Evolutionary conservation across 2,797 vertebrate species (phyloP).

Genomic region (Silurus aristotelis): DNA sequence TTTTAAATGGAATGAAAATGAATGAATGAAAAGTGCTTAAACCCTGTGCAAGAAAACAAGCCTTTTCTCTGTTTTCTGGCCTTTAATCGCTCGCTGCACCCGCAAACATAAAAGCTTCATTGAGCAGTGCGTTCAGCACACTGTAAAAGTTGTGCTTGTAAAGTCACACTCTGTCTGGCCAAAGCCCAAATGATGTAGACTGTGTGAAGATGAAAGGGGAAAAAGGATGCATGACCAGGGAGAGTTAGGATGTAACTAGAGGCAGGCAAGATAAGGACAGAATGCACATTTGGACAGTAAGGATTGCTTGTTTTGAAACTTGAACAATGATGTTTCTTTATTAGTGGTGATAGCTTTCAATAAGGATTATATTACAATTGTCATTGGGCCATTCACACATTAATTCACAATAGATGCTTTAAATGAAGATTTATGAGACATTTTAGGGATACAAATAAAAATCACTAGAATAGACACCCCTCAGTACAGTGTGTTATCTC

Average conservation of each 20-base stretch:
- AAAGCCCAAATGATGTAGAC: neutral
- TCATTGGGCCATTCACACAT: neutral
- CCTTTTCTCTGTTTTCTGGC: neutral
- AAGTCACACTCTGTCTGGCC: slow-evolving; percentile 13
- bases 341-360: neutral
- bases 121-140: neutral
- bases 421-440: neutral
- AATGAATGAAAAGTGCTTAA: neutral
- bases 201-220: slow-evolving; percentile 20
- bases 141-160: slow-evolving; percentile 16
- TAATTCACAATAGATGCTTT: neutral
- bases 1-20: neutral
- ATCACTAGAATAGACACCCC: neutral
- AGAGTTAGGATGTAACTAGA: neutral
- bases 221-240: neutral
- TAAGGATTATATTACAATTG: neutral
- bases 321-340: neutral
- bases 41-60: neutral
- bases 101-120: neutral
- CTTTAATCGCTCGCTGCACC: neutral
- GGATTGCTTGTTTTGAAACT: neutral
- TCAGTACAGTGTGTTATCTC: neutral
- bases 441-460: neutral
- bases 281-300: neutral
- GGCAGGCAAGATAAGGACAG: neutral